These are phyloP conservation scores for Gymnosoma rotundatum DNA, from an alignment of 2,888 invertebrate genomes.

Conservation along the genomic window DNA sequence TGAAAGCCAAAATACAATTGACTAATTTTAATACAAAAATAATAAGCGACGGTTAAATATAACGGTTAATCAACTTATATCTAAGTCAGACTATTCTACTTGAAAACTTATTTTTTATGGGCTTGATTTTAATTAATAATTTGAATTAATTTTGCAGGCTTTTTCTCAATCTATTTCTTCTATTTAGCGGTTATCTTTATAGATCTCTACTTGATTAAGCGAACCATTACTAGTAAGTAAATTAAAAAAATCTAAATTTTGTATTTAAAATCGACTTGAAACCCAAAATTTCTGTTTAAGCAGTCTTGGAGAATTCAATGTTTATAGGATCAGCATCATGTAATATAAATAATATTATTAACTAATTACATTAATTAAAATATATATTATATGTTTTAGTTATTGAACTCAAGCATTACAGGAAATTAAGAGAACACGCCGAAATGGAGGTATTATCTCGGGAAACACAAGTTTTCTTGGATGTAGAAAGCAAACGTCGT, in stretches of 20 bases:
- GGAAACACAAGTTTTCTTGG: slow-evolving; percentile 33
- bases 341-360: neutral
- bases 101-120: no score
- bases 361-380: neutral
- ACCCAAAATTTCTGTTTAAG: neutral
- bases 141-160: slow-evolving; percentile 58
- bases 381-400: slow-evolving; percentile 13
- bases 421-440: slow-evolving; percentile 58
- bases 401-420: slow-evolving; percentile 34
- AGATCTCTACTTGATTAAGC: slow-evolving; percentile 73
- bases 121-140: no score
- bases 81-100: no score
- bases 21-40: no score
- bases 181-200: slow-evolving; percentile 73
- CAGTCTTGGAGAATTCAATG: slow-evolving; percentile 46
- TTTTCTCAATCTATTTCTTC: slow-evolving; percentile 72
- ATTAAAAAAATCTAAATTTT: neutral
- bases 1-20: no score
- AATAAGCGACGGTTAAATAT: no score
- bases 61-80: no score
- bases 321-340: slow-evolving; percentile 40
- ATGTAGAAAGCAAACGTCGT: slow-evolving; percentile 58
- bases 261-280: neutral
- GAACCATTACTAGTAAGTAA: slow-evolving; percentile 65
- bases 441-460: slow-evolving; percentile 66